Evolutionary conservation across 2,888 invertebrate species (phyloP).

Genomic region (Platerodrilus igneus): DNA sequence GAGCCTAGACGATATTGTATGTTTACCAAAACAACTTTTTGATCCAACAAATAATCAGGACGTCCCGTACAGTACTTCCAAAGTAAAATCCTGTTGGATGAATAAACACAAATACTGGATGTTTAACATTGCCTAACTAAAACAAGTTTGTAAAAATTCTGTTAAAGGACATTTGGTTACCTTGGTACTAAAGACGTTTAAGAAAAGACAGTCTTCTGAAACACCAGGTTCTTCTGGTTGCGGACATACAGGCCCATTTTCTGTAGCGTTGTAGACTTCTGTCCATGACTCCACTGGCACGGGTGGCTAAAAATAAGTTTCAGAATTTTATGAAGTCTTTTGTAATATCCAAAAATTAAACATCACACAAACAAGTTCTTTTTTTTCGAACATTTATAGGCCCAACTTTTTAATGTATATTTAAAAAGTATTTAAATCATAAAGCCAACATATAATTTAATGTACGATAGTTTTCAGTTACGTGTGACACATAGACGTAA

Average conservation of each 20-base stretch:
- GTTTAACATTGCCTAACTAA: conserved; percentile 24
- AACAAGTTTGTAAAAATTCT: too few relatives aligned
- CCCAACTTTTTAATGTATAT: too few relatives aligned
- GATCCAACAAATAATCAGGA: conserved; percentile 55
- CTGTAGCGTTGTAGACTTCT: conserved; percentile 19
- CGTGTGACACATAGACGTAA: too few relatives aligned
- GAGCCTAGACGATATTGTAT: conserved; percentile 56
- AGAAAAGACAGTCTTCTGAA: conserved; percentile 56
- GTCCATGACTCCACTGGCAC: conserved; percentile 21
- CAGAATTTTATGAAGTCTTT: too few relatives aligned
- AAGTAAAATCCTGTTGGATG: conserved; percentile 60
- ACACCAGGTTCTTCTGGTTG: conserved; percentile 35
- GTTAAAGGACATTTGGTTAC: conserved; percentile 26
- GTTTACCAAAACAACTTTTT: conserved; percentile 56
- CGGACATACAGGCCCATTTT: conserved; percentile 35
- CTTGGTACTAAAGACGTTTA: conserved; percentile 54
- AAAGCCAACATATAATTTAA: too few relatives aligned
- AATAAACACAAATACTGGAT: conserved; percentile 59
- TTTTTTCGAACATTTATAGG: too few relatives aligned
- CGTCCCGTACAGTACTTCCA: conserved; percentile 52
- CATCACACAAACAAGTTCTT: too few relatives aligned
- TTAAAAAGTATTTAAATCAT: too few relatives aligned
- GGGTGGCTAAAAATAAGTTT: conserved; percentile 22
- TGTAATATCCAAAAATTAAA: too few relatives aligned
- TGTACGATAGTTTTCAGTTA: too few relatives aligned